A percentile compares a stretch with the other conserved stretches of the same genome.
phyloP scores from a whole-genome alignment of 2,888 invertebrate genomes.

The Drosophila robusta region DNA sequence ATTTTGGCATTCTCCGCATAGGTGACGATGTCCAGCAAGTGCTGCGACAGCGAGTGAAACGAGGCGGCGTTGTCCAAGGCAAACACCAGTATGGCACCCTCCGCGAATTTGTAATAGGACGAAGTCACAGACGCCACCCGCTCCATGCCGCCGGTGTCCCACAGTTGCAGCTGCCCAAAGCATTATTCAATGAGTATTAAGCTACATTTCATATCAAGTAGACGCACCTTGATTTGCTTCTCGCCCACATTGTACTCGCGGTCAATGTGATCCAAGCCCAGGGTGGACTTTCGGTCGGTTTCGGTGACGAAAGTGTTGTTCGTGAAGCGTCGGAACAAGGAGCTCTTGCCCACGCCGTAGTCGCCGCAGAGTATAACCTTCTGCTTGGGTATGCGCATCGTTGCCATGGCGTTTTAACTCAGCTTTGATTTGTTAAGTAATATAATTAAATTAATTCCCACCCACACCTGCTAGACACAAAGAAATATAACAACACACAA shows the following conservation, averaged over 20 bases:
- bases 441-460: conserved; percentile 49
- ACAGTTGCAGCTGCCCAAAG: conserved; percentile 92
- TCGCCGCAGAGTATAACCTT: conserved; percentile 98
- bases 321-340: conserved; percentile 95
- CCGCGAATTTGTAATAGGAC: conserved; percentile 97
- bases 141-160: conserved; percentile 99
- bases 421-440: conserved; percentile 19
- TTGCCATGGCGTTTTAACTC: conserved; percentile 88
- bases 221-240: conserved; percentile 86
- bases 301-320: conserved; percentile 89
- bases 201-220: neutral
- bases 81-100: conserved; percentile 96
- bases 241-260: conserved; percentile 91
- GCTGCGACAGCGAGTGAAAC: conserved; percentile 96
- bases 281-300: conserved; percentile 93
- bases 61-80: conserved; percentile 95
- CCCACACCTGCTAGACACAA: conserved; percentile 42
- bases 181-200: neutral
- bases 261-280: conserved; percentile 96
- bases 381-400: conserved; percentile 92
- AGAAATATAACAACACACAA: conserved; percentile 40
- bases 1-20: conserved; percentile 98
- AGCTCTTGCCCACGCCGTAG: conserved; percentile 98
- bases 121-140: conserved; percentile 97
- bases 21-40: conserved; percentile 96